Base-by-base conservation (phyloP, 2,797 vertebrate genomes). In the Orientallactaga sibirica region DNA sequence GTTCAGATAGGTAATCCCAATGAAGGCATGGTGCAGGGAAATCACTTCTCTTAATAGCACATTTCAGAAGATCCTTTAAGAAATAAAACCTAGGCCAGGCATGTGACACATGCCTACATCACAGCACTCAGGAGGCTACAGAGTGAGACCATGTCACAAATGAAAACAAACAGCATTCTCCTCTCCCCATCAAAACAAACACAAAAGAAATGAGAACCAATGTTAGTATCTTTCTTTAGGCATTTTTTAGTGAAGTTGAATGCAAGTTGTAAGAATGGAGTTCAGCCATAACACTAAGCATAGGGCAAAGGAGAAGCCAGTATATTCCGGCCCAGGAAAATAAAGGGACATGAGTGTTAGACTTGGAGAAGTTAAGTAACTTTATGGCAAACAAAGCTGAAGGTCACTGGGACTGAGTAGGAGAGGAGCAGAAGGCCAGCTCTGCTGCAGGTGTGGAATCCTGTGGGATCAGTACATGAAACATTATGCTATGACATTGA, bases 21-120 rank as follows among this genome's bases (percentile, higher is more conserved):
- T 14, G 16, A 74, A 70, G 55, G 18, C 73, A 48, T 3, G 4
- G 70, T 25, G 68, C 10, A 18, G 8, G 16, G 9, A 86, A 64
- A 62, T 74, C 80, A 41, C 12, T 84, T 22, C 48, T 71, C 55
- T 77, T 73, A 74, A 58, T 25, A 68, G n/a, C 33, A 14, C 61
- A n/a, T 85, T 91, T 71, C 70, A 52, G 61, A 88, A 89, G 27
- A 12, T 79, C 73, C 48, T 73, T 79, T 43, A 78, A 82, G 85
- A 81, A 78, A 67, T 3, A 70, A 66, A 12, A 70, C 5, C 67
- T 70, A 33, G 27, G 15, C 67, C 67, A 70, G 67, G 29, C 29
- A n/a, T n/a, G 29, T 70, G 67, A 14, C 29, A 68, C 5, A 68
- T 64, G 19, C 62, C 20, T 64, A 25, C n/a, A 68, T 29, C 27